Percentiles rank a stretch among this genome's conserved stretches.
Conservation (phyloP, 1,140 invertebrate genomes). For the Cherax destructor region DNA sequence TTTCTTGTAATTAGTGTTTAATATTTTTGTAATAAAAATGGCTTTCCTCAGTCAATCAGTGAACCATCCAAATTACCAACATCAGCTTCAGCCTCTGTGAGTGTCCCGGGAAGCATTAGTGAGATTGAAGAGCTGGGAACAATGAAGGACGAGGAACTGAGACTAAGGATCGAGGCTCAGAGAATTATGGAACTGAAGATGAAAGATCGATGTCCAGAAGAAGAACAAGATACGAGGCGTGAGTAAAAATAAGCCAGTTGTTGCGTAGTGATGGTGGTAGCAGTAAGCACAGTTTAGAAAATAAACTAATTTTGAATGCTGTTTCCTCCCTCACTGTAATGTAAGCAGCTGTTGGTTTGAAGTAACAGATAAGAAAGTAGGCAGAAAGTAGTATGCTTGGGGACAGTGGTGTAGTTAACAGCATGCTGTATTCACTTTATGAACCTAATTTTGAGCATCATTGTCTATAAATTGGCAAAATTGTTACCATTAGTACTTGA, state of each 20-base stretch:
- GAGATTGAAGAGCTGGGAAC: conserved; percentile 35
- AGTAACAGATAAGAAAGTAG: too few relatives aligned
- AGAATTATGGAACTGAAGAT: conserved; percentile 75
- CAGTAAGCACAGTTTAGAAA: too few relatives aligned
- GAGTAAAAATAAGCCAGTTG: background rate
- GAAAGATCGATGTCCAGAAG: conserved; percentile 71
- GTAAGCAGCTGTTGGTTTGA: too few relatives aligned
- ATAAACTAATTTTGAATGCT: too few relatives aligned
- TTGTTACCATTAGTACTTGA: too few relatives aligned
- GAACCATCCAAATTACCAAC: conserved; percentile 38
- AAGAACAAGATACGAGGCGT: conserved; percentile 47
- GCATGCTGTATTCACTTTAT: too few relatives aligned
- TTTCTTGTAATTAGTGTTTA: background rate
- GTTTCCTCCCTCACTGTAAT: too few relatives aligned
- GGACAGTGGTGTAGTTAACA: too few relatives aligned
- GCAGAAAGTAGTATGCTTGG: too few relatives aligned
- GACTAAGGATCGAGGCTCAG: conserved; percentile 74
- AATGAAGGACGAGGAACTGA: conserved; percentile 58
- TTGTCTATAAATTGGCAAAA: too few relatives aligned
- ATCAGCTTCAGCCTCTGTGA: conserved; percentile 32
- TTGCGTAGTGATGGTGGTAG: too few relatives aligned
- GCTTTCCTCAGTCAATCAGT: conserved; percentile 30
- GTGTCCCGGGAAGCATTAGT: conserved; percentile 53
- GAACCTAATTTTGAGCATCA: too few relatives aligned
- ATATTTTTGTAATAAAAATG: background rate